Evolutionary conservation across 1,140 invertebrate genomes (phyloP).

Genomic region (Dermatophagoides farinae): DNA sequence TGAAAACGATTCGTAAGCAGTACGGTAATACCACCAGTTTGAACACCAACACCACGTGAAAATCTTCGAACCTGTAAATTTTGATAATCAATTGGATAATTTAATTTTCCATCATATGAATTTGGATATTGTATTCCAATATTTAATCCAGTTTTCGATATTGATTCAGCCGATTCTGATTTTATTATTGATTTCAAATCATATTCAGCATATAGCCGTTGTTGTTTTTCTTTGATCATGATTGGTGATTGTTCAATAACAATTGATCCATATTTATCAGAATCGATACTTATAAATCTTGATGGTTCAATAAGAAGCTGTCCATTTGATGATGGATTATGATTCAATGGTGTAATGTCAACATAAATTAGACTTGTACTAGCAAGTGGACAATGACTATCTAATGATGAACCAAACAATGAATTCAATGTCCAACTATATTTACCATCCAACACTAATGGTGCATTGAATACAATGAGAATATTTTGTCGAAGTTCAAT

Average conservation of each 20-base stretch:
- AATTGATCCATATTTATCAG: constrained; percentile 1
- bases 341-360: constrained; percentile 40
- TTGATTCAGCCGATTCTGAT: neutral
- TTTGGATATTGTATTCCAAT: constrained; percentile 35
- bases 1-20: constrained; percentile 26
- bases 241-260: neutral
- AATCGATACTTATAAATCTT: neutral
- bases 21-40: constrained; percentile 50
- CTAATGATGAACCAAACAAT: constrained; percentile 61
- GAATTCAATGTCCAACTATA: constrained; percentile 55
- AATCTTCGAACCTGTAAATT: constrained; percentile 16
- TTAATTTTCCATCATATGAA: constrained; percentile 22
- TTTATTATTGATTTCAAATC: constrained; percentile 15
- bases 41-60: constrained; percentile 37
- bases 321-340: constrained; percentile 16
- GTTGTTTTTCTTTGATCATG: neutral
- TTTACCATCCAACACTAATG: constrained; percentile 17
- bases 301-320: constrained; percentile 8
- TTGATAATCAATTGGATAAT: constrained; percentile 19
- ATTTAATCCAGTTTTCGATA: constrained; percentile 32
- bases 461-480: constrained; percentile 60
- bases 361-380: constrained; percentile 54
- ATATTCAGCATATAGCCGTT: constrained; percentile 7
- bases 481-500: constrained; percentile 62
- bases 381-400: constrained; percentile 54